phyloP scores from a whole-genome alignment of 2,797 vertebrate genomes.

The Salarias fasciatus region DNA sequence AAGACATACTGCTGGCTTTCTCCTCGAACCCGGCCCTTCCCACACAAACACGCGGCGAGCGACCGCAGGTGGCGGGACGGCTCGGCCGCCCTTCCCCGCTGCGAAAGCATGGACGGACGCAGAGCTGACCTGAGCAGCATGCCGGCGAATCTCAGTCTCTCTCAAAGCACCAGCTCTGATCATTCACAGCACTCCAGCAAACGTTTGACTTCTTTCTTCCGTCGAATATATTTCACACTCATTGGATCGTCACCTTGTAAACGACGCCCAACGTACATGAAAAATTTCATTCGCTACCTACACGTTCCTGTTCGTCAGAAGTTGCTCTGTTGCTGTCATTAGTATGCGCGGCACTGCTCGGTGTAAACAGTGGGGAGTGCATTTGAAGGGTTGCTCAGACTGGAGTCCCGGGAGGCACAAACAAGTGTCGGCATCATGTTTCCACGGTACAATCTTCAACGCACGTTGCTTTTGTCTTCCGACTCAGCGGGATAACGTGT shows the following conservation, averaged over 20 bases:
- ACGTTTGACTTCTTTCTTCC: no score
- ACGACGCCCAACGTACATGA: no score
- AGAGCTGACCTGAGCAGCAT: constrained; percentile 54
- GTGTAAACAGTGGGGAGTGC: constrained; percentile 13
- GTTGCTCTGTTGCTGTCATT: constrained; percentile 4
- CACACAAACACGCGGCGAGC: constrained; percentile 60
- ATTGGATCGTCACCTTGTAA: no score
- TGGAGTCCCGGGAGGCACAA: not conserved
- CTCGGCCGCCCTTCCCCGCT: constrained; percentile 19
- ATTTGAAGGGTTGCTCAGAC: constrained; percentile 5
- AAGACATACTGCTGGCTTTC: constrained; percentile 29
- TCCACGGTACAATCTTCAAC: not conserved
- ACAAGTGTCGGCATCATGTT: not conserved
- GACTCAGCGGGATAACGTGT: not conserved
- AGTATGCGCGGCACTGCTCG: constrained; percentile 1
- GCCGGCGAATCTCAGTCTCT: constrained; percentile 26
- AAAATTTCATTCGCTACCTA: no score
- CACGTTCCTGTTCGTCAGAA: no score
- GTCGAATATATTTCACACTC: no score
- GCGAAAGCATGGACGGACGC: constrained; percentile 40
- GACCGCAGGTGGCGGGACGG: constrained; percentile 16
- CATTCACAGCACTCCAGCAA: no score
- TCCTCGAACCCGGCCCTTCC: constrained; percentile 36
- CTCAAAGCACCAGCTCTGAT: constrained; percentile 39
- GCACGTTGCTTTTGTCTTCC: constrained; percentile 13